These are phyloP conservation scores for Phortica okadai DNA, from an alignment of 2,888 invertebrate genomes.

Conservation along the genomic window DNA sequence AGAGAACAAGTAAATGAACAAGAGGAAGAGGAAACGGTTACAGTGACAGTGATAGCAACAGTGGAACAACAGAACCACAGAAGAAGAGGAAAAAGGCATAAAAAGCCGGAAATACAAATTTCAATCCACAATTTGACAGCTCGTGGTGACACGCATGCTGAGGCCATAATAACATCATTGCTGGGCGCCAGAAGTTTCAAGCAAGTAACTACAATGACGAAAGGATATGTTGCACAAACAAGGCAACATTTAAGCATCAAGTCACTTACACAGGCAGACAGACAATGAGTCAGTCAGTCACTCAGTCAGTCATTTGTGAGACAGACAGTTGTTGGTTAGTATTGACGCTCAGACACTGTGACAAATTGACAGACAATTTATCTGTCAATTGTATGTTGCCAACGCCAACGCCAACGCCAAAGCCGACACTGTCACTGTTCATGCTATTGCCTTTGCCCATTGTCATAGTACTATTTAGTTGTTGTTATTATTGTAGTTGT, in stretches of 20 bases:
- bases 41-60: too few species aligned
- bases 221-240: constrained; percentile 17
- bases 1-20: too few species aligned
- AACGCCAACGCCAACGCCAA: constrained; percentile 8
- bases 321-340: background rate
- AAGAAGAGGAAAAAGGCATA: background rate
- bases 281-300: background rate
- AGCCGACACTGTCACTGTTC: constrained; percentile 19
- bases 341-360: constrained; percentile 57
- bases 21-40: too few species aligned
- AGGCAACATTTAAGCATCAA: constrained; percentile 33
- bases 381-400: constrained; percentile 64
- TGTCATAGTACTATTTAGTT: background rate
- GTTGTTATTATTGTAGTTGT: background rate
- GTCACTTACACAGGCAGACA: constrained; percentile 14
- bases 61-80: background rate
- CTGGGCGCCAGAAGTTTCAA: constrained; percentile 39
- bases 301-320: background rate
- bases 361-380: constrained; percentile 70
- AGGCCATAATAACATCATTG: constrained; percentile 38
- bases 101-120: constrained; percentile 35
- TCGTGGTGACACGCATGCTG: constrained; percentile 45
- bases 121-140: constrained; percentile 56
- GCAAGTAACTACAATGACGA: background rate
- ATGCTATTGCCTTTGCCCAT: constrained; percentile 24